Conservation (phyloP, 2,888 invertebrate species). For the Temnothorax unifasciatus region DNA sequence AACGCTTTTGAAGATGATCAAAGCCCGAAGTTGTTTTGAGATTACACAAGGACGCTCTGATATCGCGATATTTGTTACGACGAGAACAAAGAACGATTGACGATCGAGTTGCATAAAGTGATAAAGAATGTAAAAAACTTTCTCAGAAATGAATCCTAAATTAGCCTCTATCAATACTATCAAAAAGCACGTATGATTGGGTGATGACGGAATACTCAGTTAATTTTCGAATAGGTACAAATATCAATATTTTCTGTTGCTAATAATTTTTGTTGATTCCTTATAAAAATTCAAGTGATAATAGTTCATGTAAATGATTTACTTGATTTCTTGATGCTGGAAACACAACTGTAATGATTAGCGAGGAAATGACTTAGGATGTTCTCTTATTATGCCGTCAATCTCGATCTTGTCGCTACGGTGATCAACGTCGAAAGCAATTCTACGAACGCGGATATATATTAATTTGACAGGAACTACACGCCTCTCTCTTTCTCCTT, state of each 20-base stretch:
- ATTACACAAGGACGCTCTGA: not conserved
- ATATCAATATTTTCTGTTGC: not conserved
- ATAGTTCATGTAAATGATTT: not conserved
- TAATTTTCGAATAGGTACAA: not conserved
- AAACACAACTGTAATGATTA: not conserved
- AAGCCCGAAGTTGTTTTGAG: constrained; percentile 21
- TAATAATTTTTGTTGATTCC: not conserved
- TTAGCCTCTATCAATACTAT: not conserved
- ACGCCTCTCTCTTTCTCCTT: not conserved
- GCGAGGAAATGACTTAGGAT: not conserved
- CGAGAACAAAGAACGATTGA: not conserved
- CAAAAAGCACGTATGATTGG: not conserved
- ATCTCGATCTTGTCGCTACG: constrained; percentile 9
- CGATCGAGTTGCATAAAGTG: not conserved
- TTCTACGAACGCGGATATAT: constrained; percentile 35
- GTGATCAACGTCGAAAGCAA: constrained; percentile 25
- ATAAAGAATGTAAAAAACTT: not conserved
- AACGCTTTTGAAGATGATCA: constrained; percentile 25
- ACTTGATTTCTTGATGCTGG: not conserved
- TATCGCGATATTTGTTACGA: not conserved
- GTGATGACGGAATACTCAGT: not conserved
- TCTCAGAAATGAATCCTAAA: constrained; percentile 3
- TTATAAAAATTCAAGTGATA: not conserved
- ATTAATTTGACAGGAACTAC: constrained; percentile 62
- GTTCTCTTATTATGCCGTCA: constrained; percentile 5